Conservation (phyloP, 2,113 vertebrate genomes). For the Sturnus vulgaris region DNA sequence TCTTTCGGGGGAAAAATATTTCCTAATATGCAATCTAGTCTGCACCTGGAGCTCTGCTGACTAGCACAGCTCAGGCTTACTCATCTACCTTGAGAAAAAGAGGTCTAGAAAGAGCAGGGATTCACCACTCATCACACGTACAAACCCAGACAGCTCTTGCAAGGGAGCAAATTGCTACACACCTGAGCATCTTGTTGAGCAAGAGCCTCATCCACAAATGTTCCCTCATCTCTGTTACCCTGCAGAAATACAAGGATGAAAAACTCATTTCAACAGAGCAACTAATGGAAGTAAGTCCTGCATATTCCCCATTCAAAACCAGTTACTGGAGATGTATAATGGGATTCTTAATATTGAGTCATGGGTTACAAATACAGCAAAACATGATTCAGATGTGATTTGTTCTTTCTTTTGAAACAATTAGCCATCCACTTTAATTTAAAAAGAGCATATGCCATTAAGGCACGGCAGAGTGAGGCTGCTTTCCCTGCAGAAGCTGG, state of each 20-base stretch:
- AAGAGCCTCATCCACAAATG: slow-evolving; percentile 74
- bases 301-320: not conserved
- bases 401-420: not conserved
- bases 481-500: not conserved
- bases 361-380: not conserved
- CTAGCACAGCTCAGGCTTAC: not conserved
- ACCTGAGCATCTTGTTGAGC: slow-evolving; percentile 87
- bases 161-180: not conserved
- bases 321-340: not conserved
- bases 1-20: not conserved
- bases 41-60: not conserved
- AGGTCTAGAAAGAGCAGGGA: not conserved
- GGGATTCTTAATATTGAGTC: not conserved
- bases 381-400: not conserved
- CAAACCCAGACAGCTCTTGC: not conserved
- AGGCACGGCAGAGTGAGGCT: not conserved
- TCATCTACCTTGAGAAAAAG: not conserved
- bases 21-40: not conserved
- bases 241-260: slow-evolving; percentile 30
- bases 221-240: slow-evolving; percentile 87
- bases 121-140: not conserved
- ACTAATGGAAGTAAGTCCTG: not conserved
- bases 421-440: not conserved
- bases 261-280: not conserved
- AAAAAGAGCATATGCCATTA: not conserved